Evolutionary conservation across 2,113 vertebrate genomes (phyloP), one percentile per base, ranked within the genome.

Genomic region (Leptobrachium leishanense): DNA sequence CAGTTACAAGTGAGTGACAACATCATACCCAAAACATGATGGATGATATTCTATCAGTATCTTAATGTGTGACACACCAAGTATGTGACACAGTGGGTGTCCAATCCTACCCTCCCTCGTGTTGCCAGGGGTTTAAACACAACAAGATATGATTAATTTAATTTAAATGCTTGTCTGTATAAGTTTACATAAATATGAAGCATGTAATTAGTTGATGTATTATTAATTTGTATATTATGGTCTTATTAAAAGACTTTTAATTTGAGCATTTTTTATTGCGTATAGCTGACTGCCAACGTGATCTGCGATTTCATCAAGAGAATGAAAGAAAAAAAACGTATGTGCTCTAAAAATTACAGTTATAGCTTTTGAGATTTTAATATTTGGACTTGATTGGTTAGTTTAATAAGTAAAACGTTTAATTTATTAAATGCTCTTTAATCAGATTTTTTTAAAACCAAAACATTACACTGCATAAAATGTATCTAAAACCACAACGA

Each of bases 1-100:
- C 81, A 87, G 84, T 83, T 84, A 85, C 83, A 69, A 44, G 5
- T 91, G 89, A 91, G 74, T 92, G 89, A 88, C 89, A 92, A 88
- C 81, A 86, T 20, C 76, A 79, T 43, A 65, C 87, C 82, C 85
- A 85, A 83, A 76, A 82, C 43, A 82, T 88, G 88, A 87, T 85
- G 75, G 81, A 76, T 46, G 76, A 81, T 84, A 68, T 75, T 82
- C 69, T 77, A 75, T 83, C 84, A 84, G 67, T 74, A 42, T 84
- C 82, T 84, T 84, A 85, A 67, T 20, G 79, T 85, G 87, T 87
- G 76, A 87, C 79, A 75, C 75, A 72, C 77, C 81, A 76, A 75
- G 84, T 88, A 74, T 84, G 83, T 88, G 88, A 84, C 85, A 82
- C 86, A 0, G 66, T 85, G 79, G 85, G 86, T 86, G 84, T 89